Evolutionary conservation across 2,888 invertebrate species (phyloP).

Genomic region (Agriopis aurantiaria): DNA sequence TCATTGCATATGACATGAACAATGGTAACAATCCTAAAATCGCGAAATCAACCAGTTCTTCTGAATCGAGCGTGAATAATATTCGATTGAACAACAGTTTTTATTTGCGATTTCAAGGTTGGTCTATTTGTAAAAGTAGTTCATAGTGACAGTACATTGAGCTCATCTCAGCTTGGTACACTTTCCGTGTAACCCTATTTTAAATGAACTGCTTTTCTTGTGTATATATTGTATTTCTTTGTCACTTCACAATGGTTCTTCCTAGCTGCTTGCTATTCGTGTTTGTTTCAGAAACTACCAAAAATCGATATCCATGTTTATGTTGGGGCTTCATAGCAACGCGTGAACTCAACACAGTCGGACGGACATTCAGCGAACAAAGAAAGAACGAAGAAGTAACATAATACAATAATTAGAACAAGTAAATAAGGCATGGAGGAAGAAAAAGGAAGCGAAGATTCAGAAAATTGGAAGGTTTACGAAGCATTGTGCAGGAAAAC

Average conservation of each 20-base stretch:
- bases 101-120: too few relatives aligned
- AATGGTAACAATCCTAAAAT: too few relatives aligned
- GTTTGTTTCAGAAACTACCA: slow-evolving; percentile 5
- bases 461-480: slow-evolving; percentile 91
- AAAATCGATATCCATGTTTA: slow-evolving; percentile 60
- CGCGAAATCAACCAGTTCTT: too few relatives aligned
- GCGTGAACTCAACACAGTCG: slow-evolving; percentile 26
- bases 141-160: background rate
- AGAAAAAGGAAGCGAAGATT: slow-evolving; percentile 74
- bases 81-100: too few relatives aligned
- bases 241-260: slow-evolving; percentile 2
- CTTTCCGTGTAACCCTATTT: background rate
- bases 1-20: too few relatives aligned
- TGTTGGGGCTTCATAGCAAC: slow-evolving; percentile 57
- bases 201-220: background rate
- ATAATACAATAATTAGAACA: slow-evolving; percentile 6
- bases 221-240: background rate
- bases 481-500: slow-evolving; percentile 88
- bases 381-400: too few relatives aligned
- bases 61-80: too few relatives aligned
- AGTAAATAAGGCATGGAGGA: slow-evolving; percentile 66
- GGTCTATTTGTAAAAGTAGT: too few relatives aligned
- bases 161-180: background rate
- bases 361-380: slow-evolving; percentile 13
- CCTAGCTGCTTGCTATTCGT: background rate